These are phyloP conservation scores for Chymomyza costata DNA, from an alignment of 1,140 invertebrate species.

Conservation along the genomic window DNA sequence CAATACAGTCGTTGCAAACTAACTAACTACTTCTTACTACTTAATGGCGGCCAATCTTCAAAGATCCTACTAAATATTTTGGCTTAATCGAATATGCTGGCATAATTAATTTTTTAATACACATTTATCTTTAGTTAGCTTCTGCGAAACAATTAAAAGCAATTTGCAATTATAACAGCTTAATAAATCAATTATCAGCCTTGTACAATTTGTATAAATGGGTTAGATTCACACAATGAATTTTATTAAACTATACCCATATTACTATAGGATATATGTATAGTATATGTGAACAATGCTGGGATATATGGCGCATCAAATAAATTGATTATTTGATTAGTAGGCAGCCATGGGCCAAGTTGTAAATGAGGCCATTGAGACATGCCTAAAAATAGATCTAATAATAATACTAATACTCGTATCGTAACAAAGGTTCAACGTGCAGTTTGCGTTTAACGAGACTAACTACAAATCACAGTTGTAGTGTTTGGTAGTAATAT, in stretches of 20 bases:
- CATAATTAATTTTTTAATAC: too few relatives aligned
- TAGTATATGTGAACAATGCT: too few relatives aligned
- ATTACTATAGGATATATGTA: too few relatives aligned
- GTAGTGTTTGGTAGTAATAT: not conserved
- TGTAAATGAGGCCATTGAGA: constrained; percentile 1
- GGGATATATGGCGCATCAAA: constrained; percentile 50
- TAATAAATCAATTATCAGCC: constrained; percentile 58
- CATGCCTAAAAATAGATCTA: constrained; percentile 38
- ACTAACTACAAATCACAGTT: constrained; percentile 20
- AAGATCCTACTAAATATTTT: constrained; percentile 4
- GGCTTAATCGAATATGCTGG: constrained; percentile 28
- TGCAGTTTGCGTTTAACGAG: not conserved
- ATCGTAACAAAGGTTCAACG: too few relatives aligned
- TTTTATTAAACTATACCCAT: too few relatives aligned
- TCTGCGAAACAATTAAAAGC: constrained; percentile 55
- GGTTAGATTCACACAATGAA: constrained; percentile 38
- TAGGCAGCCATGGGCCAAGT: constrained; percentile 20
- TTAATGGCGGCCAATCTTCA: not conserved
- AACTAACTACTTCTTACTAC: not conserved
- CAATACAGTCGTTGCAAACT: too few relatives aligned
- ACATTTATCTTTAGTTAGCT: constrained; percentile 22
- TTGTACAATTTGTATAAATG: too few relatives aligned
- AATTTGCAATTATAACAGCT: constrained; percentile 62
- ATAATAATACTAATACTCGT: too few relatives aligned
- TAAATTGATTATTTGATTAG: constrained; percentile 52